A percentile compares a stretch with the other conserved stretches of the same genome.
phyloP scores from a whole-genome alignment of 2,888 invertebrate genomes.

The Tinea semifulvella region DNA sequence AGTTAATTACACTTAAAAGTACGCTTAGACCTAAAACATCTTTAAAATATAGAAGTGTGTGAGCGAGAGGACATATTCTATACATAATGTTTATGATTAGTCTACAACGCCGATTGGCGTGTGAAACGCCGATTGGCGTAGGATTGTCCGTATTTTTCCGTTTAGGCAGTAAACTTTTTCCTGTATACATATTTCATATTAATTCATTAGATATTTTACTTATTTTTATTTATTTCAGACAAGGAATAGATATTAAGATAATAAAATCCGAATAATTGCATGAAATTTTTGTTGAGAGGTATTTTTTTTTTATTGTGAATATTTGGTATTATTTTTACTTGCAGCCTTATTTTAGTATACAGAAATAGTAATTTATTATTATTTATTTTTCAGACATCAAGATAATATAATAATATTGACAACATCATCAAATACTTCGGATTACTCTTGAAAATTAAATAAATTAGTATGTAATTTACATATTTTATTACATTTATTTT shows the following conservation, averaged over 20 bases:
- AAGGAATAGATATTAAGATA: constrained; percentile 48
- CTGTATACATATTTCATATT: too few relatives aligned
- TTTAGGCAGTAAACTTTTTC: too few relatives aligned
- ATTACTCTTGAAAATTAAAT: constrained; percentile 36
- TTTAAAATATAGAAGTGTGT: too few relatives aligned
- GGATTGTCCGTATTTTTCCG: too few relatives aligned
- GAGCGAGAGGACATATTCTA: too few relatives aligned
- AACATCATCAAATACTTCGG: constrained; percentile 33
- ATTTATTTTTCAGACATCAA: constrained; percentile 42
- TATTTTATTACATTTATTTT: too few relatives aligned
- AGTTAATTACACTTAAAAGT: too few relatives aligned
- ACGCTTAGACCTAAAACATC: too few relatives aligned
- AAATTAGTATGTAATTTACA: too few relatives aligned
- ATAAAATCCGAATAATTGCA: constrained; percentile 37
- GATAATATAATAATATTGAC: constrained; percentile 40
- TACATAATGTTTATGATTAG: too few relatives aligned
- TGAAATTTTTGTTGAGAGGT: constrained; percentile 16
- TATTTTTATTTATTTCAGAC: constrained; percentile 41
- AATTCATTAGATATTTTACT: background rate
- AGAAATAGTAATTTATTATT: background rate
- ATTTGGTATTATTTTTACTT: background rate
- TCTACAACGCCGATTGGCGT: too few relatives aligned
- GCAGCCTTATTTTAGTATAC: background rate
- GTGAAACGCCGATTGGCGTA: too few relatives aligned
- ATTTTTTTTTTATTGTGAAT: constrained; percentile 7